Evolutionary conservation across 2,797 vertebrate genomes (phyloP).

Genomic region (Microctenopoma lineatum): DNA sequence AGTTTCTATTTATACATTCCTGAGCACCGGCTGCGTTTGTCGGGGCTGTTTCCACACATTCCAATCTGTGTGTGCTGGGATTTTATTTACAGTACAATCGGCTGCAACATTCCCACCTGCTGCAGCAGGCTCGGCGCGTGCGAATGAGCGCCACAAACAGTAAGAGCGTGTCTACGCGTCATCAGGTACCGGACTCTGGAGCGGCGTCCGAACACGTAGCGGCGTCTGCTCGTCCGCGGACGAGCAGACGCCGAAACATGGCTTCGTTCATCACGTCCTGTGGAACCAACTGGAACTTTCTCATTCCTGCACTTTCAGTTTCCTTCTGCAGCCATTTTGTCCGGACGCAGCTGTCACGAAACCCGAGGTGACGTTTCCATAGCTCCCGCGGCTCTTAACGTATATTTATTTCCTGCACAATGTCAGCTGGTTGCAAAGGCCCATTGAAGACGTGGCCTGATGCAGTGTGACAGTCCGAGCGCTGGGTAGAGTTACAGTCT

Average conservation of each 20-base stretch:
- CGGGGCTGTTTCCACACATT: slow-evolving; percentile 77
- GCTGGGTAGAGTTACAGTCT: slow-evolving; percentile 96
- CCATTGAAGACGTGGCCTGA: slow-evolving; percentile 78
- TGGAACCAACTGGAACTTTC: no score
- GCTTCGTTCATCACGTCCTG: no score
- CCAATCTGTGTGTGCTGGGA: slow-evolving; percentile 72
- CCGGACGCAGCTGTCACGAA: slow-evolving; percentile 59
- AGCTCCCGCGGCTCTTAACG: slow-evolving; percentile 53
- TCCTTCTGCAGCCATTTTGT: slow-evolving; percentile 21
- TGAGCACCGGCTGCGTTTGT: slow-evolving; percentile 40
- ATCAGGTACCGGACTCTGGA: neutral
- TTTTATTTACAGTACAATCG: slow-evolving; percentile 53
- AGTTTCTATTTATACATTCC: slow-evolving; percentile 75
- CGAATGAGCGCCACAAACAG: no score
- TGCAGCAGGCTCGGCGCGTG: slow-evolving; percentile 11
- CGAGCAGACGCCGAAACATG: no score
- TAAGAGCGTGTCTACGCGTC: no score
- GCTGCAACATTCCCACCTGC: slow-evolving; percentile 23
- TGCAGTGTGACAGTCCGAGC: slow-evolving; percentile 90
- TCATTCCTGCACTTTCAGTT: no score
- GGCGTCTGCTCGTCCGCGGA: no score
- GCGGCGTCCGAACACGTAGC: neutral
- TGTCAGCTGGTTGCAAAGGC: slow-evolving; percentile 77
- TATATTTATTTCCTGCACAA: slow-evolving; percentile 72
- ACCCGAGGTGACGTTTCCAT: slow-evolving; percentile 63